A percentile compares a stretch with the other conserved stretches of the same genome.
Conservation (phyloP, 2,113 vertebrate species). For the Poeciliopsis turrubarensis region DNA sequence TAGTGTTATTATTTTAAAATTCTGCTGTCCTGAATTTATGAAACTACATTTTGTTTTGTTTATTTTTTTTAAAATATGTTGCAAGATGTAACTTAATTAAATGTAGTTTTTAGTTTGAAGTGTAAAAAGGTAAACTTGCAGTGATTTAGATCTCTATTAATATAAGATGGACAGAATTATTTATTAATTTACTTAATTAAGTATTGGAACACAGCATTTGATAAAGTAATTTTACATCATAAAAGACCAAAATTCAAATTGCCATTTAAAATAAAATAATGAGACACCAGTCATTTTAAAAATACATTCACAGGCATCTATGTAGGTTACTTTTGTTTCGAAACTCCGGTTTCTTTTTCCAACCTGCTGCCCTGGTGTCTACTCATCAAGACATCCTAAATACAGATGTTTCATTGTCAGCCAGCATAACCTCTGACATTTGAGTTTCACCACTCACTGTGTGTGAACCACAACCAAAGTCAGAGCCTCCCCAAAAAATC, state of each 20-base stretch:
- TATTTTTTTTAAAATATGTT: not conserved
- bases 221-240: not conserved
- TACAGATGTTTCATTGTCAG: constrained; percentile 76
- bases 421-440: constrained; percentile 67
- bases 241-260: not conserved
- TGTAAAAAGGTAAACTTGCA: not conserved
- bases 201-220: not conserved
- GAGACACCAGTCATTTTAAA: not conserved
- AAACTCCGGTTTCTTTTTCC: constrained; percentile 12
- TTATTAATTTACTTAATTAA: not conserved
- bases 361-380: constrained; percentile 43
- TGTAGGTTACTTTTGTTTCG: not conserved
- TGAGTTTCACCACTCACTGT: constrained; percentile 63
- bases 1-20: not conserved
- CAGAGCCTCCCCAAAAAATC: constrained; percentile 41
- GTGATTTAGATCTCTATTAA: not conserved
- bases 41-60: not conserved
- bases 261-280: not conserved
- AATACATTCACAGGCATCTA: not conserved
- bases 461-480: constrained; percentile 71
- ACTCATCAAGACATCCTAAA: constrained; percentile 70
- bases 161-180: not conserved
- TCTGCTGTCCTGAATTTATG: not conserved
- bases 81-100: not conserved
- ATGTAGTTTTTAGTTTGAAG: not conserved